phyloP scores from a whole-genome alignment of 2,888 invertebrate genomes.

The Plebejus argus region DNA sequence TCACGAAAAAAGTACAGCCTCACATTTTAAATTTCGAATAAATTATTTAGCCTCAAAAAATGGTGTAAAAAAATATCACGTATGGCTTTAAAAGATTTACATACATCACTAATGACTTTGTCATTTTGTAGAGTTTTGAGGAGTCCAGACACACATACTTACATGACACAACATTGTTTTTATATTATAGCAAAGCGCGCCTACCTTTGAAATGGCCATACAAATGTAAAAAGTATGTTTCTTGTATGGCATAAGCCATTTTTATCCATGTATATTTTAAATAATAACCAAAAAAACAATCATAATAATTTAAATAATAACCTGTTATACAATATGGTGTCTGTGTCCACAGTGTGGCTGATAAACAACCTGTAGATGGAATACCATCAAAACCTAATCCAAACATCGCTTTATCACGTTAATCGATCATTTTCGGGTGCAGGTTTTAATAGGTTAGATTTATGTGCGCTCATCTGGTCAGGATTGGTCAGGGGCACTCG shows the following conservation, averaged over 20 bases:
- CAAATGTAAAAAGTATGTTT: too few relatives aligned
- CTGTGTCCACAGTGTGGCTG: not conserved
- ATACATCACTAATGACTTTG: too few relatives aligned
- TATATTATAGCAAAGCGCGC: too few relatives aligned
- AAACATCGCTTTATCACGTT: conserved; percentile 35
- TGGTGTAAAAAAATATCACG: too few relatives aligned
- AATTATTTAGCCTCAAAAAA: not conserved
- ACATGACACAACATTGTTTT: too few relatives aligned
- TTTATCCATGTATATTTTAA: too few relatives aligned
- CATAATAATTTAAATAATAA: too few relatives aligned
- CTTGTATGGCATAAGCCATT: not conserved
- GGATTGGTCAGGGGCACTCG: conserved; percentile 46
- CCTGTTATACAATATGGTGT: not conserved
- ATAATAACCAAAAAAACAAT: not conserved
- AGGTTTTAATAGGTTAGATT: conserved; percentile 70
- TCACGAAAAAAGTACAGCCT: not conserved
- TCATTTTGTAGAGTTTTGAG: too few relatives aligned
- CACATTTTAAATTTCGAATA: not conserved
- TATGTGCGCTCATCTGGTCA: conserved; percentile 70
- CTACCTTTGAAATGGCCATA: too few relatives aligned
- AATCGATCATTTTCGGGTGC: conserved; percentile 41
- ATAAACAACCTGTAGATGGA: not conserved
- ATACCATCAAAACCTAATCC: not conserved
- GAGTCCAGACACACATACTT: too few relatives aligned
- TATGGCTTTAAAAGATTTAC: too few relatives aligned